Evolutionary conservation across 2,888 invertebrate species (phyloP).

Genomic region (Troides oblongomaculatus): DNA sequence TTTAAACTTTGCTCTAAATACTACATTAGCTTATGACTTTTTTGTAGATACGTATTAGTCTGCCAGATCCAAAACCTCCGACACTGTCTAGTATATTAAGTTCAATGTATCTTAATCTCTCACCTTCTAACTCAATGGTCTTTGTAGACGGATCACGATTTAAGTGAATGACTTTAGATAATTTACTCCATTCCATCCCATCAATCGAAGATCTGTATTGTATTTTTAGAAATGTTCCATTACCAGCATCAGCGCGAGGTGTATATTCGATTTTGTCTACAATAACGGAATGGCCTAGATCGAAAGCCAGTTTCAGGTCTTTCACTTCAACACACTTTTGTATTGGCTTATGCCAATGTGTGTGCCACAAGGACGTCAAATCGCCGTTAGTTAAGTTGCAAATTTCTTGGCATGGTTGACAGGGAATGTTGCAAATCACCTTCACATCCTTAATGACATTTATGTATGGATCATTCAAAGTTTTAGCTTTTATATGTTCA

Average conservation of each 20-base stretch:
- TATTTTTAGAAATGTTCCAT: conserved; percentile 57
- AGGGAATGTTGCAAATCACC: conserved; percentile 42
- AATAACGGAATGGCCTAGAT: conserved; percentile 39
- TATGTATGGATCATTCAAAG: conserved; percentile 48
- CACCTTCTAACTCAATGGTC: conserved; percentile 45
- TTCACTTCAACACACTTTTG: conserved; percentile 31
- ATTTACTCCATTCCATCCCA: conserved; percentile 48
- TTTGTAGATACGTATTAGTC: conserved; percentile 48
- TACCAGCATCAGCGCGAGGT: conserved; percentile 59
- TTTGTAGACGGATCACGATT: conserved; percentile 46
- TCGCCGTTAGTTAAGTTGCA: conserved; percentile 37
- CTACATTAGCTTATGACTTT: conserved; percentile 24
- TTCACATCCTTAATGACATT: conserved; percentile 38
- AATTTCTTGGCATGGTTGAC: conserved; percentile 41
- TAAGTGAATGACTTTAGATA: conserved; percentile 47
- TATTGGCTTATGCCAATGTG: conserved; percentile 36
- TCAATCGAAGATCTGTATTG: conserved; percentile 54
- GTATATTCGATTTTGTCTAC: conserved; percentile 57
- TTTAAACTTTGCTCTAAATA: neutral
- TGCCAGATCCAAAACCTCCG: conserved; percentile 62
- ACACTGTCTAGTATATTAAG: conserved; percentile 50
- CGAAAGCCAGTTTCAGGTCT: conserved; percentile 39
- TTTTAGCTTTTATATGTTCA: conserved; percentile 45
- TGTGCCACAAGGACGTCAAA: conserved; percentile 40
- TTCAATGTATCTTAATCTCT: conserved; percentile 50